Evolutionary conservation across 2,888 invertebrate species (phyloP), one percentile per base, ranked within the genome.

Genomic region (Netelia fuscicornis): DNA sequence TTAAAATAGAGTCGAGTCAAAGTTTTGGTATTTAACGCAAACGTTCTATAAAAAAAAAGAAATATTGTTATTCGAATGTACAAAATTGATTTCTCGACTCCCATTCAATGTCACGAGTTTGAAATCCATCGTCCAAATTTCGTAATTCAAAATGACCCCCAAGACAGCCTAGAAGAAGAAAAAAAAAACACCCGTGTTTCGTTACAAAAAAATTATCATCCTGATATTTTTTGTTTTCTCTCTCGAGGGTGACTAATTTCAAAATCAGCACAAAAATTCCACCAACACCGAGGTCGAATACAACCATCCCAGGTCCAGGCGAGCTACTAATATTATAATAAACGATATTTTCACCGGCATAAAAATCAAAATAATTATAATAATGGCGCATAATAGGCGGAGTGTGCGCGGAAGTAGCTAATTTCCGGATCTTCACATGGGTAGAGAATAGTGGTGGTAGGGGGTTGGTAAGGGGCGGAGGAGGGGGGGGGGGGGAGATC

Each of bases 371-470:
- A 58, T 23, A 71, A 65, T 80, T 67, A 48, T 30, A 44, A 54
- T 80, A 30, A 65, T 58, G 58, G 71, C 65, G 71, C 37, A 65
- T 76, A 65, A 79, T 62, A 23, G 56, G 58, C 20, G 42, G 72
- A 72, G 76, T 75, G 71, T 54, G 76, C 72, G 44, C 68, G 80
- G 84, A 84, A 84, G 60, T 76, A 77, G 67, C 70, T 84, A 81
- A 84, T 84, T 84, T 84, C 80, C 80, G 76, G 80, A 72, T 71
- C 48, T 71, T 58, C 56, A 25, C 23, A 17, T n/a, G 42, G 11
- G n/a, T n/a, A n/a, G n/a, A n/a, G n/a, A n/a, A n/a, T n/a, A n/a
- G n/a, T n/a, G 58, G 20, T 13, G 56, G n/a, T 20, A 42, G 56
- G 17, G 37, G 58, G 54, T 13, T 13, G 37, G 52, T 6, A 25